Evolutionary conservation across 2,888 invertebrate species (phyloP), one percentile per base, ranked within the genome.

Genomic region (Apamea crenata): DNA sequence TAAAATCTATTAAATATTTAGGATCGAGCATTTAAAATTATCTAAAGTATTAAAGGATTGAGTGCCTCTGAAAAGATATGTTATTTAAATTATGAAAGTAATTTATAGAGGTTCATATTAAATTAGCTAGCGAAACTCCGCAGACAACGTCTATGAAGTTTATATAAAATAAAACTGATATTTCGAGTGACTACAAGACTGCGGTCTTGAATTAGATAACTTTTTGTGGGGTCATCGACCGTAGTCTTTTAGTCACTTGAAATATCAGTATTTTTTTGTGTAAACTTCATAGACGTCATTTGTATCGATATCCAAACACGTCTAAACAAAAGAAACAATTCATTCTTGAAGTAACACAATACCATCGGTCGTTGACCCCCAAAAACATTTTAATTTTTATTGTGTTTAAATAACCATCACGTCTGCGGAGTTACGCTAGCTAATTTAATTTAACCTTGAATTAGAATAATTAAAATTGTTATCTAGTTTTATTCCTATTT

Each of bases 401-500:
- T 56, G 56, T 12, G n/a, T 59, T 12, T 59, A 4, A 59, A 12
- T n/a, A 25, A 12, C 0, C n/a, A n/a, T 59, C n/a, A n/a, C 5
- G 12, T 59, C 5, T 59, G 12, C 56, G 12, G 12, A n/a, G 56
- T 59, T n/a, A 0, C 1, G 4, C n/a, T 59, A 59, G 56, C 4
- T n/a, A 59, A 59, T 59, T 59, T 59, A n/a, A 12, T n/a, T 59
- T 59, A 1, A 59, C 56, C 12, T 4, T n/a, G 4, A 12, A 47
- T 69, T 47, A 44, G 21, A 16, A 16, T 63, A 63, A 68, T 76
- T 14, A 75, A 80, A 69, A 69, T 76, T 82, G 80, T 81, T 81
- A 81, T 32, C 68, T 82, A 81, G 56, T 82, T 82, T 8, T 81
- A 82, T 61, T 69, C 36, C 0, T 63, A n/a, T 40, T 36, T 21